These are phyloP conservation scores for Drymodes brunneopygia DNA, from an alignment of 2,113 vertebrate species.

Conservation along the genomic window DNA sequence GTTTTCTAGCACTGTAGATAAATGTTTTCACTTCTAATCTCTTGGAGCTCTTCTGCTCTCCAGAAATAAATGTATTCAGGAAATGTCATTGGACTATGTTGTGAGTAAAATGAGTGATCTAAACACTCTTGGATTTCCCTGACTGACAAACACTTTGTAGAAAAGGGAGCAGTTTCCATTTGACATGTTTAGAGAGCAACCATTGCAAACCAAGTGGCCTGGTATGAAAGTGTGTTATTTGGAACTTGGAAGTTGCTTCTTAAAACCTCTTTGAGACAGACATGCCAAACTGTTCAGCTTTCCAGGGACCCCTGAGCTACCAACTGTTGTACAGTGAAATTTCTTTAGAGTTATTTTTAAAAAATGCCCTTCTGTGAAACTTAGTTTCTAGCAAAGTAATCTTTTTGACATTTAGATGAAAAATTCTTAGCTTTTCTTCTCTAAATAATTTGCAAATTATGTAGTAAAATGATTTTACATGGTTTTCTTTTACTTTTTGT, in stretches of 20 bases:
- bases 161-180: background rate
- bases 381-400: background rate
- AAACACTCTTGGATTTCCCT: background rate
- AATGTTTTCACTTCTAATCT: background rate
- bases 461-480: background rate
- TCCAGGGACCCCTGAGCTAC: background rate
- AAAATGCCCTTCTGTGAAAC: background rate
- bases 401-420: background rate
- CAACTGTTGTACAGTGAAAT: background rate
- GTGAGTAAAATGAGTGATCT: background rate
- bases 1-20: background rate
- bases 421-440: background rate
- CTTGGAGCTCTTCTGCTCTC: background rate
- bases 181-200: background rate
- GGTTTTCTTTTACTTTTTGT: background rate
- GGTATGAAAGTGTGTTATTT: background rate
- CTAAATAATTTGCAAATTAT: background rate
- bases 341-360: background rate
- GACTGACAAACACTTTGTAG: background rate
- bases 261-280: background rate
- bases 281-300: background rate
- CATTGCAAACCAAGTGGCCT: background rate
- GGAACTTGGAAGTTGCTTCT: background rate
- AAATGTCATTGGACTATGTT: background rate
- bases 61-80: background rate